Percentiles rank a stretch among this genome's conserved stretches.
These are phyloP conservation scores for Chaenogobius annularis DNA, from an alignment of 2,113 vertebrate species.

Conservation along the genomic window DNA sequence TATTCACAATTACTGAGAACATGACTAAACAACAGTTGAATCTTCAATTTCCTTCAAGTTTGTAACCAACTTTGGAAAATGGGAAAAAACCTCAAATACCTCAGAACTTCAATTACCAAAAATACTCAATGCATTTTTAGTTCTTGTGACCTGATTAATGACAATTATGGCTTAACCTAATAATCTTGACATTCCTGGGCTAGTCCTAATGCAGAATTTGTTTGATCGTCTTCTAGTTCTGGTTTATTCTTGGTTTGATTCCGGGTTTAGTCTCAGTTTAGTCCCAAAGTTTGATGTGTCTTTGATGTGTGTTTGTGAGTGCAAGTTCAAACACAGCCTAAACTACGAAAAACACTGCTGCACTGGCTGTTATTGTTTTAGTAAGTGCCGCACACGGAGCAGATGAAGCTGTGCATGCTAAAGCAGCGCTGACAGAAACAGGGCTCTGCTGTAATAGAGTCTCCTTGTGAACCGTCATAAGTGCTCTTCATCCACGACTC, in stretches of 20 bases:
- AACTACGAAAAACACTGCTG: neutral
- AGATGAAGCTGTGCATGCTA: constrained; percentile 29
- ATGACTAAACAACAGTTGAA: too few relatives aligned
- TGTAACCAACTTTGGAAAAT: too few relatives aligned
- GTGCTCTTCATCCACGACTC: constrained; percentile 51
- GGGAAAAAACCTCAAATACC: too few relatives aligned
- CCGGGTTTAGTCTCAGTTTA: neutral
- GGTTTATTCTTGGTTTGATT: neutral
- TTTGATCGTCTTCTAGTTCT: neutral
- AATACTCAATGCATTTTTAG: too few relatives aligned
- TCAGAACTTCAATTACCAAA: too few relatives aligned
- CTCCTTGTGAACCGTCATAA: constrained; percentile 43
- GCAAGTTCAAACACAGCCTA: neutral
- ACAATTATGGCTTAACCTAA: too few relatives aligned
- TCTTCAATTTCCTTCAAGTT: too few relatives aligned
- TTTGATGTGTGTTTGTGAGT: too few relatives aligned
- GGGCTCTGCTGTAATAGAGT: constrained; percentile 23
- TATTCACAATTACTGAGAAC: too few relatives aligned
- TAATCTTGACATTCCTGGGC: too few relatives aligned
- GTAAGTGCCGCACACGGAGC: constrained; percentile 10
- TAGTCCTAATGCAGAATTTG: neutral
- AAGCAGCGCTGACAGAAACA: constrained; percentile 25
- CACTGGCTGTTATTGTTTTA: neutral
- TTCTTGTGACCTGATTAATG: too few relatives aligned
- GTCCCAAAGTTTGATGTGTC: neutral